These are phyloP conservation scores for Fratercula arctica DNA, from an alignment of 2,797 vertebrate species.

Conservation along the genomic window DNA sequence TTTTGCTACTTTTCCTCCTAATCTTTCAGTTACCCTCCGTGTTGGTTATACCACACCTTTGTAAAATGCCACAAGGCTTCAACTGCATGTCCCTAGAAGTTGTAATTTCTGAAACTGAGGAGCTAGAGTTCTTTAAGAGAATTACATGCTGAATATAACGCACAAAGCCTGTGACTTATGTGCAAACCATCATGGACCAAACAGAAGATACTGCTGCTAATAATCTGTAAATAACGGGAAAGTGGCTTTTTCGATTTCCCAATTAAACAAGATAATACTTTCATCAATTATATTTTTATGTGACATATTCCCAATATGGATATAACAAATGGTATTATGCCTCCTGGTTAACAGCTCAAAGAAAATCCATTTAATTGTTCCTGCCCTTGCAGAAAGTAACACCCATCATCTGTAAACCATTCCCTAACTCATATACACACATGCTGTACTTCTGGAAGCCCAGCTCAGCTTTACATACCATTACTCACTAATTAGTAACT, in stretches of 20 bases:
- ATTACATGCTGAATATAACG: neutral
- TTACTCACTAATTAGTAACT: neutral
- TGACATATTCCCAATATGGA: slow-evolving; percentile 53
- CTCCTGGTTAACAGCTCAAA: slow-evolving; percentile 36
- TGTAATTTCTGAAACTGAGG: neutral
- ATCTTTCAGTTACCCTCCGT: neutral
- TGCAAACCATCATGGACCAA: neutral
- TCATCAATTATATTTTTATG: slow-evolving; percentile 67
- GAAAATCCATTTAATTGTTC: slow-evolving; percentile 44
- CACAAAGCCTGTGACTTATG: neutral
- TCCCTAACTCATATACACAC: neutral
- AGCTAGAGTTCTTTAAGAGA: neutral
- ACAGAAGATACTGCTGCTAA: slow-evolving; percentile 28
- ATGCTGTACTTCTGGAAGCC: neutral
- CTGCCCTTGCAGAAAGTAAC: slow-evolving; percentile 1
- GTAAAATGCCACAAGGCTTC: neutral
- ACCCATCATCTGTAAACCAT: neutral
- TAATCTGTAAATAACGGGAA: slow-evolving; percentile 63
- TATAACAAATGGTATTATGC: slow-evolving; percentile 38
- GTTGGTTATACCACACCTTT: rapidly evolving
- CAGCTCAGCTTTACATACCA: neutral
- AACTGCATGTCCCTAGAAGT: neutral
- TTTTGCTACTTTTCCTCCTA: neutral
- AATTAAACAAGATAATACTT: slow-evolving; percentile 64
- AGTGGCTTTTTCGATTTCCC: slow-evolving; percentile 65